Evolutionary conservation across 2,113 vertebrate genomes (phyloP).

Genomic region (Carassius gibelio): DNA sequence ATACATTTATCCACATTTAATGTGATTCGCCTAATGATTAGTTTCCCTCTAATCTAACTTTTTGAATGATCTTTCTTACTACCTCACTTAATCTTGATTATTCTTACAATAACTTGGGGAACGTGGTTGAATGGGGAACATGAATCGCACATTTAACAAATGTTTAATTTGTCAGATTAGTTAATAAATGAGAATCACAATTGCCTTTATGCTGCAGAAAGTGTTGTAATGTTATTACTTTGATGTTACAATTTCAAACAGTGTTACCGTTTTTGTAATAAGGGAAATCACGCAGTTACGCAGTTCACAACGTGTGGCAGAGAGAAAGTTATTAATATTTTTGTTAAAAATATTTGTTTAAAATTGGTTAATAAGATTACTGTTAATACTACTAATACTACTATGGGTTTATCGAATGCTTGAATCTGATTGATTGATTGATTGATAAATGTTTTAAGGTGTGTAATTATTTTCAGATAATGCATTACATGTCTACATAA

Average conservation of each 20-base stretch:
- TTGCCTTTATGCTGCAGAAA: neutral
- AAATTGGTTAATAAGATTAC: no score
- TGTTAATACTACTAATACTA: no score
- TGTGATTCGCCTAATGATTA: neutral
- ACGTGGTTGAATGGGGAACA: no score
- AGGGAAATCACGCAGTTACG: neutral
- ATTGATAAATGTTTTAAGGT: no score
- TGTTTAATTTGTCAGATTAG: neutral
- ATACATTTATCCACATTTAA: neutral
- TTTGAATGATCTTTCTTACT: neutral
- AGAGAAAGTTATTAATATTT: neutral
- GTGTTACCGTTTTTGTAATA: neutral
- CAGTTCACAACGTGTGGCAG: neutral
- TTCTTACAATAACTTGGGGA: neutral
- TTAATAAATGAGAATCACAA: neutral
- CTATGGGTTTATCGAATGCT: no score
- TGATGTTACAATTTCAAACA: neutral
- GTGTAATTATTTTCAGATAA: no score
- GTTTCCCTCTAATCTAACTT: neutral
- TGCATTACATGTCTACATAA: no score
- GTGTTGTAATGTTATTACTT: neutral
- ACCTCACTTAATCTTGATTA: neutral
- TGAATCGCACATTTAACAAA: neutral
- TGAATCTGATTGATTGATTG: no score
- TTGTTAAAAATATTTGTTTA: no score